These are phyloP conservation scores for Spermophilus dauricus DNA, from an alignment of 2,113 vertebrate genomes.

Conservation along the genomic window DNA sequence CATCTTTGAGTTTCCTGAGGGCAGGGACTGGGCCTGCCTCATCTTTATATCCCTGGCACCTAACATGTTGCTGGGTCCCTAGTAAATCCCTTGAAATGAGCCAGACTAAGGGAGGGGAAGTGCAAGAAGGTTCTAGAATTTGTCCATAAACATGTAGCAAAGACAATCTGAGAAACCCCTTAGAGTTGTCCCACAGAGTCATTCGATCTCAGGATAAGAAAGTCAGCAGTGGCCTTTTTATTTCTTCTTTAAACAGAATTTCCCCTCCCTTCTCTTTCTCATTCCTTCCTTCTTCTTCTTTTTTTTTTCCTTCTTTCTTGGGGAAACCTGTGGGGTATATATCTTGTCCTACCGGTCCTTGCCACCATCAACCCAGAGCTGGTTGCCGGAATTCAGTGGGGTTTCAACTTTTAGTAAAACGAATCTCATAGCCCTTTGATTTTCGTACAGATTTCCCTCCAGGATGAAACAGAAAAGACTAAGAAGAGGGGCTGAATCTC, in stretches of 20 bases:
- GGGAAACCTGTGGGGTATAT: not conserved
- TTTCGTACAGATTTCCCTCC: not conserved
- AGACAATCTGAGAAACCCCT: not conserved
- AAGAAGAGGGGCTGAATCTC: not conserved
- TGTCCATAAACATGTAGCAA: not conserved
- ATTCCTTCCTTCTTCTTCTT: too few relatives aligned
- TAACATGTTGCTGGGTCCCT: not conserved
- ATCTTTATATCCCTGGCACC: not conserved
- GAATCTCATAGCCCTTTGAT: not conserved
- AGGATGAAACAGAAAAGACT: not conserved
- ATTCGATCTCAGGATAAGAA: not conserved
- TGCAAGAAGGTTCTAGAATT: not conserved
- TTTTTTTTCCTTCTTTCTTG: not conserved
- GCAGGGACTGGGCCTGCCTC: not conserved
- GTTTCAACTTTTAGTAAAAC: constrained; percentile 40
- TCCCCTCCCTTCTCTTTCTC: too few relatives aligned
- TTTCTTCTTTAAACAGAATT: not conserved
- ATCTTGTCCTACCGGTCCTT: not conserved
- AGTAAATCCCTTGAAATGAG: not conserved
- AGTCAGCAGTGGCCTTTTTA: not conserved
- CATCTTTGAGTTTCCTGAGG: not conserved
- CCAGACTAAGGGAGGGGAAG: not conserved
- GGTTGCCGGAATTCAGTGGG: not conserved
- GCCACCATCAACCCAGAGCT: not conserved
- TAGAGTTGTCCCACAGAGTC: not conserved